phyloP scores from a whole-genome alignment of 2,113 vertebrate genomes.

The Sitta europaea region DNA sequence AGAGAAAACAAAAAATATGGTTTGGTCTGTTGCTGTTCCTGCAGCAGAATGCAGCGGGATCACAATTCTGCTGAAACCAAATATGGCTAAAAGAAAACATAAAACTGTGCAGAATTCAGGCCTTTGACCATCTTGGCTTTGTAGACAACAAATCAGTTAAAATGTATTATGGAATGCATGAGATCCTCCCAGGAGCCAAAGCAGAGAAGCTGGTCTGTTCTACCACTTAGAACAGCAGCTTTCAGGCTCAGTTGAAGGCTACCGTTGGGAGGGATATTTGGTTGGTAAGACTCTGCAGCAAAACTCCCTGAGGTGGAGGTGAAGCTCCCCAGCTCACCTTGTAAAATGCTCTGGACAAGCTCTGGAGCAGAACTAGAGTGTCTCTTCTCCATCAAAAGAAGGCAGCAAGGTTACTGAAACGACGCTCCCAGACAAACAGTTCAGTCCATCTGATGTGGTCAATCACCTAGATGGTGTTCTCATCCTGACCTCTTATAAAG shows the following conservation, averaged over 20 bases:
- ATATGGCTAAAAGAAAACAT: neutral
- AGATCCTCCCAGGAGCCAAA: neutral
- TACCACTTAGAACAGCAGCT: neutral
- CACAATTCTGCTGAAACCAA: neutral
- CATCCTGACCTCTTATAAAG: rapidly evolving
- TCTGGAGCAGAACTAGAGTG: neutral
- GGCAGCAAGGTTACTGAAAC: rapidly evolving
- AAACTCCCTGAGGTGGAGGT: rapidly evolving
- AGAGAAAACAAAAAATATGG: neutral
- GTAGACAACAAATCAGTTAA: neutral
- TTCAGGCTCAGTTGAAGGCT: neutral
- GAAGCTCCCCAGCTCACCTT: neutral
- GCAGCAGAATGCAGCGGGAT: neutral
- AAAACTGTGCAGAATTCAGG: neutral
- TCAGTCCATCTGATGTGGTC: rapidly evolving
- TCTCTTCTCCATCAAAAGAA: neutral
- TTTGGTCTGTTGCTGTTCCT: neutral
- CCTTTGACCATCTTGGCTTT: neutral
- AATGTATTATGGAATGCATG: neutral
- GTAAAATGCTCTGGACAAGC: rapidly evolving
- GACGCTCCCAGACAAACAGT: neutral
- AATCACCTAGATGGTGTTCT: neutral
- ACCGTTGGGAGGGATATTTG: rapidly evolving
- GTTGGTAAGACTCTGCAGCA: neutral
- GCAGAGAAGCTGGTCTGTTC: neutral